Base-by-base conservation (phyloP, 2,113 vertebrate genomes). In the Fukomys damarensis region DNA sequence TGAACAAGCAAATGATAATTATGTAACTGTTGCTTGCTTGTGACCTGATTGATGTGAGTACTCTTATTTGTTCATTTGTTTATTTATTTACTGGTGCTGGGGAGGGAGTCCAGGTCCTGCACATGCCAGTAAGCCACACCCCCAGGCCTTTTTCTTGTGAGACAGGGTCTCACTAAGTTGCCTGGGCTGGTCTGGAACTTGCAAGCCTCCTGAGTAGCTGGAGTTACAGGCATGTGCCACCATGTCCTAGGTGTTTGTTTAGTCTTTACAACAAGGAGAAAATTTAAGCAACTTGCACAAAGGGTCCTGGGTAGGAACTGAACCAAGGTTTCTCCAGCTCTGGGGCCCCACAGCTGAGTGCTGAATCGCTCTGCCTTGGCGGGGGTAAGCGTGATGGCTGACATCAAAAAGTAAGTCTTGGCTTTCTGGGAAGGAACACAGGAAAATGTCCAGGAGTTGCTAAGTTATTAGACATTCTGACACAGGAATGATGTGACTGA, bases 291-390 rank as follows among this genome's bases (percentile, higher is more conserved):
- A 4, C 22, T 80, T 82, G 13, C 2, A 7, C 3, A 13, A n/a
- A 79, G 49, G 32, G 61, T 14, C 61, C 74, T 24, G 20, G 35
- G 26, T 9, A 77, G 72, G 46, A 76, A 70, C 35, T 16, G 58
- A n/a, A 56, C 3, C 5, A 28, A 20, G 30, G 56, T 2, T 52
- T 91, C 35, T 38, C 7, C 1, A 41, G 12, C 6, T 77, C 13
- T 20, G 26, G 24, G 61, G 38, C 54, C 54, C 0, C 2, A 10
- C 5, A 7, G 30, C 12, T 49, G 59, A 38, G 38, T 56, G 49
- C 41, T 0, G 0, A 10, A 54, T 14, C 20, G 19, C 3, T 24
- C 30, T 43, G 22, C n/a, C 59, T 59, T 79, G 2, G 3, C n/a
- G 13, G 2, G 12, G 10, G 16, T 41, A 68, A 68, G 49, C 41